Conservation (phyloP, 2,888 invertebrate genomes). For the Dichetophora obliterata region DNA sequence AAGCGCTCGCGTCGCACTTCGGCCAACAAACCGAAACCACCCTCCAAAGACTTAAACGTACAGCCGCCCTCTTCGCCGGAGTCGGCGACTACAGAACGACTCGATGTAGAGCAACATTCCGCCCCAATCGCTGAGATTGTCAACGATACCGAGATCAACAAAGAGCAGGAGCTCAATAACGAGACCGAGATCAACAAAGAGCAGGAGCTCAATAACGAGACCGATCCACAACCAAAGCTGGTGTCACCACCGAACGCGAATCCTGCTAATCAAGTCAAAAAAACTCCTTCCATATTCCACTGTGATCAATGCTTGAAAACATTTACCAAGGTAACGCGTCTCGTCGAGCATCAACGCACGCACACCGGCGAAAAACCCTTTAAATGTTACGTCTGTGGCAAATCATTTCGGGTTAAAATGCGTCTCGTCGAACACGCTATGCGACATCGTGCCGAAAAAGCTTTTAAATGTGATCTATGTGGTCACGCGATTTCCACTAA, state of each 20-base stretch:
- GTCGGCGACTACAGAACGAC: conserved; percentile 13
- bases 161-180: background rate
- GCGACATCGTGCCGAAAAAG: conserved; percentile 65
- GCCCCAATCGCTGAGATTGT: no score
- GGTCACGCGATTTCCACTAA: conserved; percentile 60
- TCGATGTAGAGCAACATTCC: no score
- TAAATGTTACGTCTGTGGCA: conserved; percentile 59
- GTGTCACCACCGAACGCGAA: background rate
- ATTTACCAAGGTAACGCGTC: conserved; percentile 60
- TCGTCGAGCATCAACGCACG: conserved; percentile 63
- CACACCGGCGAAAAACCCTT: conserved; percentile 68
- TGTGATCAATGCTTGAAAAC: conserved; percentile 60
- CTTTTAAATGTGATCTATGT: conserved; percentile 63
- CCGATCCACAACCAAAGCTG: background rate
- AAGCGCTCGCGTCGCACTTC: conserved; percentile 25
- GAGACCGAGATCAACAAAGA: background rate
- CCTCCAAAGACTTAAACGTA: conserved; percentile 18
- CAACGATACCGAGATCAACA: no score
- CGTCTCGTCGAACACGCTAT: conserved; percentile 63
- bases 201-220: background rate
- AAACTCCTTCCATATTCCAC: conserved; percentile 45
- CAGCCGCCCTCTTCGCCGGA: conserved; percentile 34
- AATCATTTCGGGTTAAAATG: conserved; percentile 63
- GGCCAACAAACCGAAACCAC: background rate
- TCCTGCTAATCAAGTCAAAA: background rate